Percentiles rank a stretch among this genome's conserved stretches.
These are phyloP conservation scores for Bufotes viridis DNA, from an alignment of 2,797 vertebrate genomes.

Conservation along the genomic window DNA sequence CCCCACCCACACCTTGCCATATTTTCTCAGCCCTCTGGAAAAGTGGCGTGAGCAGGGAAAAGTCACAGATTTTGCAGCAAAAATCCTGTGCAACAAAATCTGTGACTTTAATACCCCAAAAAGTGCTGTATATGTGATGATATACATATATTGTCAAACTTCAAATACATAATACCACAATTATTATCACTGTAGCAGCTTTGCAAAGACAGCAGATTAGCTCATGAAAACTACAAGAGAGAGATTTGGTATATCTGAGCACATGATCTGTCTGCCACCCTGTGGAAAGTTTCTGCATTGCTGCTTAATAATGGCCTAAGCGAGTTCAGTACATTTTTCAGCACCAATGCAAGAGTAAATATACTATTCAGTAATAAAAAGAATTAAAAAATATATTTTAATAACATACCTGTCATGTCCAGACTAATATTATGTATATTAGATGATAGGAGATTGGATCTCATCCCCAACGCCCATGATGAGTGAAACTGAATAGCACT, in stretches of 20 bases:
- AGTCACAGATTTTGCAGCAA: too few relatives aligned
- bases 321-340: background rate
- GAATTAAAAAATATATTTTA: background rate
- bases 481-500: conserved; percentile 70
- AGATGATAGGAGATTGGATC: conserved; percentile 72
- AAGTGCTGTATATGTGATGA: too few relatives aligned
- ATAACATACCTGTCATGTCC: conserved; percentile 72
- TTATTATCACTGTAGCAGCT: too few relatives aligned
- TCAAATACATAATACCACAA: too few relatives aligned
- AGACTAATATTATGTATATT: conserved; percentile 65
- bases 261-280: background rate
- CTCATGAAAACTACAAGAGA: too few relatives aligned
- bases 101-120: too few relatives aligned
- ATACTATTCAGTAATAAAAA: background rate
- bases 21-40: too few relatives aligned
- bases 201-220: too few relatives aligned
- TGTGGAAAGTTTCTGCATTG: background rate
- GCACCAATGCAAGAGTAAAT: background rate
- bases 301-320: background rate
- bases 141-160: too few relatives aligned
- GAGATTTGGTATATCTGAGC: background rate
- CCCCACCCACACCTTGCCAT: too few relatives aligned
- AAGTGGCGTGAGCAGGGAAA: too few relatives aligned
- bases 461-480: conserved; percentile 74
- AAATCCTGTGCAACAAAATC: too few relatives aligned